Conservation (phyloP, 2,797 vertebrate species). For the Triplophysa yarkandensis region DNA sequence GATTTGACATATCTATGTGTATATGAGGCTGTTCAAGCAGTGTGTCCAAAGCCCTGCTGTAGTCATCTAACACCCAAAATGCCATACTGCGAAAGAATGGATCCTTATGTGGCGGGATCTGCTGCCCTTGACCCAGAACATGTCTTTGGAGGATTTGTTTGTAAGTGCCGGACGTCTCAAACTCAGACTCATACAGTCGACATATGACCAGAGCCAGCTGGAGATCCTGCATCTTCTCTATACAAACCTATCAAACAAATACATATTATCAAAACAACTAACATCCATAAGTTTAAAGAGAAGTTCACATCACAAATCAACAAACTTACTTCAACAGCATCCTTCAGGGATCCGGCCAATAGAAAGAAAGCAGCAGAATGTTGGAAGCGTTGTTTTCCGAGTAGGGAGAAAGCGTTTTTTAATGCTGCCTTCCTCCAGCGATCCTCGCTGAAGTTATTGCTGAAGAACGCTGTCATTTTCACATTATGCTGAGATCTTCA, state of each 20-base stretch:
- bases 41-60: constrained; percentile 89
- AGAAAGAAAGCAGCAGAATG: constrained; percentile 98
- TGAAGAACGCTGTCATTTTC: constrained; percentile 98
- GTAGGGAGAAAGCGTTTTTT: constrained; percentile 96
- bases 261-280: background rate
- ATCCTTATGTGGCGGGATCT: constrained; percentile 79
- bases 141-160: constrained; percentile 90
- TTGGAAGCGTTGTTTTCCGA: constrained; percentile 97
- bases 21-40: constrained; percentile 82
- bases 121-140: constrained; percentile 81
- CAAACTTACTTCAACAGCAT: constrained; percentile 91
- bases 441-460: constrained; percentile 95
- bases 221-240: constrained; percentile 95
- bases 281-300: background rate
- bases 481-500: constrained; percentile 88
- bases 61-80: constrained; percentile 96
- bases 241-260: constrained; percentile 80
- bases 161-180: constrained; percentile 88
- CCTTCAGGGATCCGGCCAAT: constrained; percentile 93
- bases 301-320: background rate
- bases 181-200: constrained; percentile 93
- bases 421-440: constrained; percentile 96
- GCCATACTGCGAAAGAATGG: constrained; percentile 95
- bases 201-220: constrained; percentile 95
- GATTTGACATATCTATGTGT: constrained; percentile 31